phyloP scores from a whole-genome alignment of 1,140 invertebrate species.

The Halictus rubicundus region DNA sequence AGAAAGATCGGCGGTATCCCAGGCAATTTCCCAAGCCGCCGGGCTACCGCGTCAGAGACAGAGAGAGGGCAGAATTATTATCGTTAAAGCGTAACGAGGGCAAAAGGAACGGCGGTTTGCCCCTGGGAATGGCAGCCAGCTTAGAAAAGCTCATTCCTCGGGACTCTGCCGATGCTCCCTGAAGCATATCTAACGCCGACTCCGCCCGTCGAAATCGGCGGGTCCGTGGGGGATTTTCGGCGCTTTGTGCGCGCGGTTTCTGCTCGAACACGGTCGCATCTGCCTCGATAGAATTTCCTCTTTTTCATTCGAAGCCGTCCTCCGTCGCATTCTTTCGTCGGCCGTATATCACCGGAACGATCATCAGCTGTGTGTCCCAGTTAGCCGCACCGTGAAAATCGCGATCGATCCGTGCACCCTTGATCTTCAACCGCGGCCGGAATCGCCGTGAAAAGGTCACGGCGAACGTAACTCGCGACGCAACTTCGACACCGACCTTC shows the following conservation, averaged over 20 bases:
- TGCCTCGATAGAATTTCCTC: conserved; percentile 48
- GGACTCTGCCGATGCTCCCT: conserved; percentile 55
- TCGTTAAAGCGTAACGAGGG: conserved; percentile 57
- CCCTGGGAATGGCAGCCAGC: conserved; percentile 34
- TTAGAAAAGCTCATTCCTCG: conserved; percentile 57
- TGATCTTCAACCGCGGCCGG: neutral
- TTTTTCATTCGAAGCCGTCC: neutral
- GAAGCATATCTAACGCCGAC: conserved; percentile 62
- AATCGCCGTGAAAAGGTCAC: conserved; percentile 16
- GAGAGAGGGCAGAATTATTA: conserved; percentile 45
- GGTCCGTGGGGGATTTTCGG: conserved; percentile 43
- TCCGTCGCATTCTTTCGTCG: neutral
- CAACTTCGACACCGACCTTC: neutral
- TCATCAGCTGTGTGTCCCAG: neutral
- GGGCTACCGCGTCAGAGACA: conserved; percentile 27
- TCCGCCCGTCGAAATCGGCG: conserved; percentile 49
- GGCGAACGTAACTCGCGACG: conserved; percentile 7
- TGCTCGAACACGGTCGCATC: conserved; percentile 33
- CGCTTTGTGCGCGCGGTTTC: conserved; percentile 37
- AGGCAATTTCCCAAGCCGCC: neutral
- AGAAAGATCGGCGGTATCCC: too few relatives aligned
- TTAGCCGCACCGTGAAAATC: conserved; percentile 23
- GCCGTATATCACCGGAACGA: neutral
- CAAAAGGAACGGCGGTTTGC: conserved; percentile 35
- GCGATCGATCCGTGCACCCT: neutral